phyloP scores from a whole-genome alignment of 2,113 vertebrate species.

The Illadopsis cleaveri region DNA sequence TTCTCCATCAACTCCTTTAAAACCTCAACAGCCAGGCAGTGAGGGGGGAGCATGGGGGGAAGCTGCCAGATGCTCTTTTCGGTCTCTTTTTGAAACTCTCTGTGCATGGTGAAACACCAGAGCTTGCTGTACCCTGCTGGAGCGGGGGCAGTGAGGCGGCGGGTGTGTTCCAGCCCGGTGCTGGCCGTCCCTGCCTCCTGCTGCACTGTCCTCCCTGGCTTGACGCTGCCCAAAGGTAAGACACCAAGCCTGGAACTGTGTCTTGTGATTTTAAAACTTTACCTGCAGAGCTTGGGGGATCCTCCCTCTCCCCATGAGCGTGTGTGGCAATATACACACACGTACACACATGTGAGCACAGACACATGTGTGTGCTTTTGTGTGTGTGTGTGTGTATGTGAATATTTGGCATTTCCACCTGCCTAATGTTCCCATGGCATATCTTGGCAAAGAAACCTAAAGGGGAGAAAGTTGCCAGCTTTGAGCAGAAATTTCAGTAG shows the following conservation, averaged over 20 bases:
- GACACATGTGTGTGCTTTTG: fast-evolving
- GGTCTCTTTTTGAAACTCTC: slow-evolving; percentile 66
- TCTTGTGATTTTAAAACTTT: background rate
- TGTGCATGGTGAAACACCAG: slow-evolving; percentile 72
- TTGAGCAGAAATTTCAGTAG: background rate
- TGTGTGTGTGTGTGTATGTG: too few species aligned
- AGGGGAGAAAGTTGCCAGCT: background rate
- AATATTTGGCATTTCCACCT: background rate
- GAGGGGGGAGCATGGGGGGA: background rate
- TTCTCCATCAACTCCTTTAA: slow-evolving; percentile 69
- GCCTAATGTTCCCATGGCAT: fast-evolving
- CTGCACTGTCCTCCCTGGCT: background rate
- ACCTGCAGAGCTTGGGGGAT: background rate
- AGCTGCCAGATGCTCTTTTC: slow-evolving; percentile 75
- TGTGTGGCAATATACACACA: background rate
- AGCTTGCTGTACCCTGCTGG: background rate
- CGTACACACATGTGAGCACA: background rate
- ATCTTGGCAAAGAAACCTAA: too few species aligned
- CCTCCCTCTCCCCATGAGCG: fast-evolving
- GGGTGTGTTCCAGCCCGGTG: background rate
- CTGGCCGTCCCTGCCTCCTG: background rate
- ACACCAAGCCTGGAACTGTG: background rate
- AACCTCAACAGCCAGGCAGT: background rate
- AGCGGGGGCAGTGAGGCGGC: background rate
- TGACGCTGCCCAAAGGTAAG: background rate